phyloP scores from a whole-genome alignment of 2,888 invertebrate genomes.

The Lissonota sp. region DNA sequence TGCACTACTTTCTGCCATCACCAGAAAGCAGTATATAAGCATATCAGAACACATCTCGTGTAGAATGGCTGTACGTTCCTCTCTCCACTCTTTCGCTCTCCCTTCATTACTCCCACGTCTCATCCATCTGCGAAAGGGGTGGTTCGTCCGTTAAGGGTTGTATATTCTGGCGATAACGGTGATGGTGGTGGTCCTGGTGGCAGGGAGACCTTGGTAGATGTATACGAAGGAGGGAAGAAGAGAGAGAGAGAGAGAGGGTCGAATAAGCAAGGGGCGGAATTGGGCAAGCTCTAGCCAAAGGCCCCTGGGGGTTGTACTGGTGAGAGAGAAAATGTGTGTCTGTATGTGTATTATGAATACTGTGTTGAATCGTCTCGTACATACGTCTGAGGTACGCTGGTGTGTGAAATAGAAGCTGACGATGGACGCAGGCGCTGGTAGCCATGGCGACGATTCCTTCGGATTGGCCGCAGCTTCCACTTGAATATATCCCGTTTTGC shows the following conservation, averaged over 20 bases:
- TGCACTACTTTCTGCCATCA: conserved; percentile 42
- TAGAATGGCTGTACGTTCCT: conserved; percentile 16
- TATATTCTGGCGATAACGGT: neutral
- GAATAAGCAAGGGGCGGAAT: conserved; percentile 58
- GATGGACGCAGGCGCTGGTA: conserved; percentile 82
- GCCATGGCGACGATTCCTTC: conserved; percentile 83
- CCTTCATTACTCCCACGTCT: conserved; percentile 28
- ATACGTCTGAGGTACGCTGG: conserved; percentile 27
- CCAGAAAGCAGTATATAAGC: conserved; percentile 22
- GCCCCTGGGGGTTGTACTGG: conserved; percentile 49
- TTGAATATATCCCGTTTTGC: conserved; percentile 74
- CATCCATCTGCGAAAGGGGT: conserved; percentile 29
- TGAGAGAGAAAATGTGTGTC: conserved; percentile 38
- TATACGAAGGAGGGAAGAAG: conserved; percentile 5
- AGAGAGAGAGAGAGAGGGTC: conserved; percentile 28
- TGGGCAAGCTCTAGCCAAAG: conserved; percentile 57
- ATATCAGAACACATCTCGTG: conserved; percentile 39
- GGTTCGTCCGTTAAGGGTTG: conserved; percentile 38
- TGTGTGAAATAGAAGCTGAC: conserved; percentile 52
- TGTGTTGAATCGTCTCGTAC: conserved; percentile 4
- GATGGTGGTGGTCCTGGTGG: conserved; percentile 29
- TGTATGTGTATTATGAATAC: conserved; percentile 19
- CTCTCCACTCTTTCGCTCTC: conserved; percentile 34
- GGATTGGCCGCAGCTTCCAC: conserved; percentile 83
- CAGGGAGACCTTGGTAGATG: neutral